Percentiles rank a stretch among this genome's conserved stretches.
Conservation (phyloP, 1,140 invertebrate species). For the Drosophila athabasca region DNA sequence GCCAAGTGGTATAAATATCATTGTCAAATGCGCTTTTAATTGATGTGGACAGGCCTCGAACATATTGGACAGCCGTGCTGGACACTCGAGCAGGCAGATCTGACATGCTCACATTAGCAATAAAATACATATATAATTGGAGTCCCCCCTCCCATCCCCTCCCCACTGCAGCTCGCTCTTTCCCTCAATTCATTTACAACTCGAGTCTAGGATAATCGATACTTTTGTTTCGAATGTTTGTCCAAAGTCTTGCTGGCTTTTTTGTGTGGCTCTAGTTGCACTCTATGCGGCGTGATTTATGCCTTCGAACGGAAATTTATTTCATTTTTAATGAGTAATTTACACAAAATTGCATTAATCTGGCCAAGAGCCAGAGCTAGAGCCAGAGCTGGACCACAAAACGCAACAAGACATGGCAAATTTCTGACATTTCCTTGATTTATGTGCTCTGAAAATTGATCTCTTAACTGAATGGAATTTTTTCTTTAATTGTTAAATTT, state of each 20-base stretch:
- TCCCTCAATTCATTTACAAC: conserved; percentile 60
- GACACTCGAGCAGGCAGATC: conserved; percentile 64
- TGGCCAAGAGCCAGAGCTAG: conserved; percentile 57
- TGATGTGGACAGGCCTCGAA: conserved; percentile 76
- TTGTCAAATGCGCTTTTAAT: conserved; percentile 82
- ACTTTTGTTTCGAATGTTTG: conserved; percentile 63
- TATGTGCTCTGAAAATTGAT: conserved; percentile 40
- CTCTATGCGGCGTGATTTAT: conserved; percentile 73
- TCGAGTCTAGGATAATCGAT: conserved; percentile 59
- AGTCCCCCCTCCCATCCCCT: conserved; percentile 15
- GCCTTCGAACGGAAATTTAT: conserved; percentile 72
- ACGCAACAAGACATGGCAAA: conserved; percentile 75
- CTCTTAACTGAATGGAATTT: conserved; percentile 35
- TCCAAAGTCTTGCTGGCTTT: conserved; percentile 46
- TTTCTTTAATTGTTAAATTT: conserved; percentile 48
- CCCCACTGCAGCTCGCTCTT: background rate
- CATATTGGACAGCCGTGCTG: conserved; percentile 74
- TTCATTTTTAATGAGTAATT: conserved; percentile 81
- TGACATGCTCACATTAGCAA: conserved; percentile 79
- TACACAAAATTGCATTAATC: conserved; percentile 82
- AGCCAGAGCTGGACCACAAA: conserved; percentile 14
- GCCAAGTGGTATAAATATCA: conserved; percentile 67
- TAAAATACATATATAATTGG: conserved; percentile 77
- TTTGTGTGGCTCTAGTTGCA: conserved; percentile 48
- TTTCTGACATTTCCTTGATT: conserved; percentile 80